Evolutionary conservation across 2,113 vertebrate species (phyloP), one percentile per base, ranked within the genome.

Genomic region (Piliocolobus tephrosceles): DNA sequence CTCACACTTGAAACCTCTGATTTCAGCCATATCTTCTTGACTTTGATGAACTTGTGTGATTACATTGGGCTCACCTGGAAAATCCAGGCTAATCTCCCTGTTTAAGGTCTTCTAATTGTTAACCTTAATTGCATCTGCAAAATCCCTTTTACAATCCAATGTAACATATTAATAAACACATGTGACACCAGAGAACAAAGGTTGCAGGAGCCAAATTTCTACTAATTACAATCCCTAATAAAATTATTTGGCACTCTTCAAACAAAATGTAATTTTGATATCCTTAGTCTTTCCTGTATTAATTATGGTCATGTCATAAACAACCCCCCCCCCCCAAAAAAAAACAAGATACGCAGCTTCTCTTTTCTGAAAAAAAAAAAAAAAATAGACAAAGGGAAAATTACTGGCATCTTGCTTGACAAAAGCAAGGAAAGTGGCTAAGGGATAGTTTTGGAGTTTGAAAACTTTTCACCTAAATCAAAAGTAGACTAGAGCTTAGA

Each of bases 381-480:
- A 75, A 84, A 38, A 45, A 20, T 5, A 52, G 12, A 18, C 17
- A 73, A 86, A 78, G 52, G 16, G 12, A 85, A 94, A 64, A 79
- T 78, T 64, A 75, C 81, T 80, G n/a, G 23, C 25, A 81, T 27
- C 23, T 64, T 45, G 30, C 32, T 35, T 27, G 32, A 85, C 18
- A 58, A 86, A 89, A 75, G 40, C 58, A 81, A 68, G 32, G 35
- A 83, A 78, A 79, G 47, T 23, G 32, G 40, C 22, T 30, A 82
- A 81, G 10, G 35, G 10, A 72, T 2, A 78, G n/a, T 13, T 61
- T 58, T 73, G 32, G 72, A 86, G 35, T 82, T 52, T 78, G 40
- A 45, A 91, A 76, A 88, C 50, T 78, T 95, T 70, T 66, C 55
- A 90, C 40, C 20, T 88, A 84, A 95, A 86, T 93, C 47, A 66